These are phyloP conservation scores for Azorinus chamasolen DNA, from an alignment of 2,888 invertebrate genomes.

Conservation along the genomic window DNA sequence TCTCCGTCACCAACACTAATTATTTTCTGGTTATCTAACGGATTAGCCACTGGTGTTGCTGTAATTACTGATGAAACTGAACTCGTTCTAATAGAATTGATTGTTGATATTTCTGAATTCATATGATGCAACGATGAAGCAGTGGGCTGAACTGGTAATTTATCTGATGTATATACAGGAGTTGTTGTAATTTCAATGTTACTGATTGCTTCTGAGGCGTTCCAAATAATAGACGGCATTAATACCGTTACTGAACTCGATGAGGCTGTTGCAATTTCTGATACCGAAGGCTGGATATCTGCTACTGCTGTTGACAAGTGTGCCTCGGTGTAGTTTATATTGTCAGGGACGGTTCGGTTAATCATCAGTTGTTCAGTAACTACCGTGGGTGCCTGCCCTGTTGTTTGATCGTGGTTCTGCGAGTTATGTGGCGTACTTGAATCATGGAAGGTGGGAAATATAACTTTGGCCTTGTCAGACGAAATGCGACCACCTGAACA, in stretches of 20 bases:
- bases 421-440: not conserved
- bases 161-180: not conserved
- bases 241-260: not conserved
- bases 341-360: not conserved
- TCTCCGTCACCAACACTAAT: no score
- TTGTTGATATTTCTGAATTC: no score
- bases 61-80: not conserved
- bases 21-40: no score
- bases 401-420: not conserved
- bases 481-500: no score
- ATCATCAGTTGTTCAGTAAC: not conserved
- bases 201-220: not conserved
- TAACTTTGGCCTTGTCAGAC: no score
- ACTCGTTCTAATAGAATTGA: not conserved
- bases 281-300: not conserved
- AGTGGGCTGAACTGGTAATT: not conserved
- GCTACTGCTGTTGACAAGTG: not conserved
- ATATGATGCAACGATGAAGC: no score
- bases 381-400: not conserved
- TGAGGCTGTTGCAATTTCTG: not conserved
- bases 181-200: not conserved
- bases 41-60: not conserved
- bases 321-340: not conserved
- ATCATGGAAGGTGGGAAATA: no score
- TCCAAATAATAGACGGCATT: not conserved